phyloP scores from a whole-genome alignment of 2,797 vertebrate species.

The Macrochelys suwanniensis region DNA sequence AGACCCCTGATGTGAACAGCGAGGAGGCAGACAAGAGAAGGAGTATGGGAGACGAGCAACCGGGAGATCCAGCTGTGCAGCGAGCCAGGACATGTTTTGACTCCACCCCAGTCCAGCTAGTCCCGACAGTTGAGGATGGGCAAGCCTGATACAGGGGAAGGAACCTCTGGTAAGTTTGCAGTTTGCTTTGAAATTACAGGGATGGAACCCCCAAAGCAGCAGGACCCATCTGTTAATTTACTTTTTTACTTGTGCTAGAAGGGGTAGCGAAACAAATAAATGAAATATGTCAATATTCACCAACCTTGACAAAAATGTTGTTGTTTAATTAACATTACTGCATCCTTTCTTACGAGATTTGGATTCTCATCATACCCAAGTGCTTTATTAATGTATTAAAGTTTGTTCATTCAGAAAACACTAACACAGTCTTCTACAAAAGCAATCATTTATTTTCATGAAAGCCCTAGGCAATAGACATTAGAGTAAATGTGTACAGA shows the following conservation, averaged over 20 bases:
- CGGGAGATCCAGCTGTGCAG: background rate
- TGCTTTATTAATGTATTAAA: slow-evolving; percentile 75
- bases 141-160: background rate
- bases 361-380: slow-evolving; percentile 68
- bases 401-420: slow-evolving; percentile 66
- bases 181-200: background rate
- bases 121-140: background rate
- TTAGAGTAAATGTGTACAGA: background rate
- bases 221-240: background rate
- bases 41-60: no score
- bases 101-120: background rate
- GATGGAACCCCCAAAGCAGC: background rate
- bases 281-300: slow-evolving; percentile 68
- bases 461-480: slow-evolving; percentile 11
- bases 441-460: slow-evolving; percentile 60
- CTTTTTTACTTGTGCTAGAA: background rate
- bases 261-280: slow-evolving; percentile 40
- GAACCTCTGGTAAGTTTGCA: background rate
- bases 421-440: slow-evolving; percentile 9
- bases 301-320: slow-evolving; percentile 70
- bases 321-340: slow-evolving; percentile 78
- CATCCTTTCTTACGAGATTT: slow-evolving; percentile 74
- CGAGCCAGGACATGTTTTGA: background rate
- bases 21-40: background rate
- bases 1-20: background rate